Base-by-base conservation (phyloP, 2,888 invertebrate species). In the Chrysina gloriosa region DNA sequence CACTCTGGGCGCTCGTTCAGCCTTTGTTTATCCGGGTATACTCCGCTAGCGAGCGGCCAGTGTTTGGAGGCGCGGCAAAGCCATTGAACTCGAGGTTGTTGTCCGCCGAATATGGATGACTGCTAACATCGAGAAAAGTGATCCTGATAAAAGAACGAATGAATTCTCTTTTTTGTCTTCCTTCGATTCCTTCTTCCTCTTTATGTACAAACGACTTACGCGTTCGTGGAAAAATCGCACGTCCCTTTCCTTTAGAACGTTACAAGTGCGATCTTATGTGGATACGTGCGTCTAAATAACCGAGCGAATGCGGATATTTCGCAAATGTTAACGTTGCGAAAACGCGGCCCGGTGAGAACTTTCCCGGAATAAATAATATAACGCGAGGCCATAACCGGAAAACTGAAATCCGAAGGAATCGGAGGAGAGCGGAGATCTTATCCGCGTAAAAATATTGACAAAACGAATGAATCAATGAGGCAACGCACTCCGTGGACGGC, bases 81-180 rank as follows among this genome's bases (percentile, higher is more conserved):
- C 77, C 83, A 79, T 79, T 82, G 83, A 83, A 82, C 83, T 76
- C 79, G 77, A 80, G 83, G 82, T 83, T 82, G 79, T 80, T 82
- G 79, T 82, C 82, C 81, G 81, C 82, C 82, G 77, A 81, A 82
- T 81, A 81, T 80, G 78, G 79, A 76, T 77, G 79, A 74, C 27
- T 27, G 42, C 36, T 39, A 39, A 61, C 42, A 61, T 61, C 58
- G 75, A 76, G 73, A 76, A 76, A 76, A 73, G 74, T 75, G 75
- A 73, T 75, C 72, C 52, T 63, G 65, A 64, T 68, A 68, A 68
- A 64, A 45, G 54, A 63, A 61, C 23, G 61, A 52, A 50, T 45
- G 39, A 21, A 21, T 29, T 45, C 27, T 47, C 29, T 31, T 31
- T 52, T 39, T 52, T 63, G 6, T 65, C 25, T 25, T 27, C 6